Percentiles rank a stretch among this genome's conserved stretches.
Conservation (phyloP, 2,797 vertebrate genomes). For the Leontocebus nigricollis region DNA sequence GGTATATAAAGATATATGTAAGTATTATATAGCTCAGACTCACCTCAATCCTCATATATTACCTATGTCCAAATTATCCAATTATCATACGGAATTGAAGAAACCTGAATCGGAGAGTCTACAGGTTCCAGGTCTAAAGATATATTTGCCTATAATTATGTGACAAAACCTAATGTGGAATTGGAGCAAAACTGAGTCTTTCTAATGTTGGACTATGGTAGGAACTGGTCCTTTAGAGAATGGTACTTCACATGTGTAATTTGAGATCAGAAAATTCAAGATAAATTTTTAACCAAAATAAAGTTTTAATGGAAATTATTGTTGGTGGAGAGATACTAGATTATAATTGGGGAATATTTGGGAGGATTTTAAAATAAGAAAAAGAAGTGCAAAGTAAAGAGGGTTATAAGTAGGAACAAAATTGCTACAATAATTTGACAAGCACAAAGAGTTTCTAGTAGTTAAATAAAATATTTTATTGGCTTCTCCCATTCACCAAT, state of each 20-base stretch:
- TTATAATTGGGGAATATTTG: neutral
- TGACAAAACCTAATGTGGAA: neutral
- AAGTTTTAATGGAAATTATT: conserved; percentile 19
- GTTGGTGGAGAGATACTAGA: neutral
- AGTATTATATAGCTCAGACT: neutral
- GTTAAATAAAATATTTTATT: conserved; percentile 32
- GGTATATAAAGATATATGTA: neutral
- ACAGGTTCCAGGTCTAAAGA: neutral
- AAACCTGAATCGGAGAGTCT: neutral
- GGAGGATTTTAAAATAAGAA: neutral
- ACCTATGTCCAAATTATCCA: neutral
- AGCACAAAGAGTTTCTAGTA: neutral
- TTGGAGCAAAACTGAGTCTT: neutral
- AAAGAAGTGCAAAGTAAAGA: conserved; percentile 17
- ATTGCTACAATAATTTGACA: conserved; percentile 31
- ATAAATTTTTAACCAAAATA: conserved; percentile 10
- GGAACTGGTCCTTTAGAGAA: neutral
- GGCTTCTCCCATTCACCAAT: neutral
- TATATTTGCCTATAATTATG: neutral
- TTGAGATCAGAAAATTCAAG: conserved; percentile 39
- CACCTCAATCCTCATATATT: neutral
- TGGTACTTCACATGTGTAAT: neutral
- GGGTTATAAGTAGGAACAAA: conserved; percentile 4
- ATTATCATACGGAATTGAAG: neutral
- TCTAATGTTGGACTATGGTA: neutral